Base-by-base conservation (phyloP, 2,113 vertebrate genomes). In the Myrmophylax atrothorax region DNA sequence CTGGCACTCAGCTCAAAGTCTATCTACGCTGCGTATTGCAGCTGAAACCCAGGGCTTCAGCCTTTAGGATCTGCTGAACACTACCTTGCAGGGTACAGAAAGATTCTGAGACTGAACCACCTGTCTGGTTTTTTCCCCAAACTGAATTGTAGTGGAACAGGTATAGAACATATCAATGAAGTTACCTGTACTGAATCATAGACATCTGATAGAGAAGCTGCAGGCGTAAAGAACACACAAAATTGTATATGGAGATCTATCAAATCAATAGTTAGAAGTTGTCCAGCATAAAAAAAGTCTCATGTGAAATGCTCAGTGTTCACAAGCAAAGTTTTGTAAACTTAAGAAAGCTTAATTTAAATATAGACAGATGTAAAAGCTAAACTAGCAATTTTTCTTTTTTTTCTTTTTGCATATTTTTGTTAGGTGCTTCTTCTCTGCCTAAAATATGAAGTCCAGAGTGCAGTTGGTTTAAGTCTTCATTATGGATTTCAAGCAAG, bases 371-470 rank as follows among this genome's bases (percentile, higher is more conserved):
- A 67, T 95, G 75, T 93, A 87, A 95, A 95, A 93, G 69, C 89
- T 93, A 95, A 90, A 85, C 79, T 88, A 93, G 64, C 33, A 60
- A 63, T 44, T 89, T 87, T 79, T 93, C 73, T 94, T 83, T 74
- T 66, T 94, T 84, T 84, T 40, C 46, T 91, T 94, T 96, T 97
- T 97, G 91, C 96, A 97, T 96, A 96, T 95, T 91, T 97, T 95
- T 94, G 60, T 95, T 95, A 97, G 96, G 96, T 97, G 96, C 96
- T 97, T 95, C 79, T 97, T 96, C 87, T 96, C 84, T 95, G 92
- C 87, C 92, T 97, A 95, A 87, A 95, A 95, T 82, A 90, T 94
- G 94, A 94, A 96, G 96, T 97, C 95, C 90, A 95, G 81, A 96
- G 96, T 94, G 94, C 93, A 97, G 90, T 75, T 93, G 94, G 94